Evolutionary conservation across 2,888 invertebrate species (phyloP), one percentile per base, ranked within the genome.

Genomic region (Scaptodrosophila latifasciaeformis): DNA sequence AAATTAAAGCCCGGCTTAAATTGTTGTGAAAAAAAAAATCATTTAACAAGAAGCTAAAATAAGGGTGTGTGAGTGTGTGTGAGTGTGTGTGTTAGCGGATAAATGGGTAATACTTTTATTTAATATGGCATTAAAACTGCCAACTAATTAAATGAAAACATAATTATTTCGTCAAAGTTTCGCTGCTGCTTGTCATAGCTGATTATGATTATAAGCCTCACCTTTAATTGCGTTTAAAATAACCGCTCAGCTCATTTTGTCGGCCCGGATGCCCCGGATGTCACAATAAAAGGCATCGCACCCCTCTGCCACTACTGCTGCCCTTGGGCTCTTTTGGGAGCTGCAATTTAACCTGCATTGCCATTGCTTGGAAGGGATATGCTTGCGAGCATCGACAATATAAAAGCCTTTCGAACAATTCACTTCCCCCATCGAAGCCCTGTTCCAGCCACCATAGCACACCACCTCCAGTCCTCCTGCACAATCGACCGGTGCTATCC

Each of bases 51-150:
- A 27, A 6, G 27, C 27, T 27, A 5, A 9, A 17, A 17, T 18
- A 15, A 5, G 10, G 2, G 9, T 17, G 18, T 37, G 19, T 18
- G 18, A 7, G 17, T 37, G 17, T 37, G 35, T 15, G 17, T 13
- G 1, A 1, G 35, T 18, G 0, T 39, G 19, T 21, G 29, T 30
- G 19, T 10, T 30, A 10, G 10, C 15, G 9, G 21, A 6, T 59
- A 9, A 31, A 29, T 17, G 10, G 19, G 34, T 18, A 72, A 62
- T 77, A 59, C 57, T 79, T 64, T 70, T 49, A 60, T 77, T 74
- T 77, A 74, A 77, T 70, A 65, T 70, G 65, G 61, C 80, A 77
- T 79, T 79, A 67, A 74, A 69, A 61, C 61, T 52, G 57, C 68
- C 72, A 6, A 19, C n/a, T 40, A 40, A 40, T 40, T 40, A 40